Percentiles rank a stretch among this genome's conserved stretches.
phyloP scores from a whole-genome alignment of 2,888 invertebrate genomes.

The Hesperia comma region DNA sequence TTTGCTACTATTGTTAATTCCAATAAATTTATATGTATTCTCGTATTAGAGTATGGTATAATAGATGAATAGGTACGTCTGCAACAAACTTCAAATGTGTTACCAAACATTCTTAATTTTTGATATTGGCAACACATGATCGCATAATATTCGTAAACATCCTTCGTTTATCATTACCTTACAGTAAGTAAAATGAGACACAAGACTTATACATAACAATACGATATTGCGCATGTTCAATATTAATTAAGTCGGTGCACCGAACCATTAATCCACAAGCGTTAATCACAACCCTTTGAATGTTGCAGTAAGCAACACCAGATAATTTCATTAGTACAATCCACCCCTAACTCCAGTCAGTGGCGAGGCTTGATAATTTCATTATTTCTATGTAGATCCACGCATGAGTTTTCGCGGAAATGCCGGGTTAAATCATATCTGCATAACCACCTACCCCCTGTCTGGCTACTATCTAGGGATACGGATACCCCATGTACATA shows the following conservation, averaged over 20 bases:
- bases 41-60: too few relatives aligned
- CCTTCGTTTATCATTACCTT: too few relatives aligned
- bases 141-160: too few relatives aligned
- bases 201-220: too few relatives aligned
- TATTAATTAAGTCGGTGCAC: slow-evolving; percentile 26
- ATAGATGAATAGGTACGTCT: too few relatives aligned
- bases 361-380: slow-evolving; percentile 6
- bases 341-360: slow-evolving; percentile 45
- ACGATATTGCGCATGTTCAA: not conserved
- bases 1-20: too few relatives aligned
- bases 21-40: too few relatives aligned
- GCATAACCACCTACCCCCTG: not conserved
- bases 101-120: too few relatives aligned
- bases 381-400: slow-evolving; percentile 14
- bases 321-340: slow-evolving; percentile 74
- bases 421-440: slow-evolving; percentile 70
- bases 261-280: slow-evolving; percentile 52
- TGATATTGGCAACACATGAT: too few relatives aligned
- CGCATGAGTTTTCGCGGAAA: slow-evolving; percentile 51
- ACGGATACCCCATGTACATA: not conserved
- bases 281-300: slow-evolving; percentile 68
- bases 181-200: too few relatives aligned
- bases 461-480: not conserved
- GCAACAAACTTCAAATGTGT: too few relatives aligned
- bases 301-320: slow-evolving; percentile 49